A percentile compares a stretch with the other conserved stretches of the same genome.
phyloP scores from a whole-genome alignment of 2,888 invertebrate species.

The Clepsis dumicolana region DNA sequence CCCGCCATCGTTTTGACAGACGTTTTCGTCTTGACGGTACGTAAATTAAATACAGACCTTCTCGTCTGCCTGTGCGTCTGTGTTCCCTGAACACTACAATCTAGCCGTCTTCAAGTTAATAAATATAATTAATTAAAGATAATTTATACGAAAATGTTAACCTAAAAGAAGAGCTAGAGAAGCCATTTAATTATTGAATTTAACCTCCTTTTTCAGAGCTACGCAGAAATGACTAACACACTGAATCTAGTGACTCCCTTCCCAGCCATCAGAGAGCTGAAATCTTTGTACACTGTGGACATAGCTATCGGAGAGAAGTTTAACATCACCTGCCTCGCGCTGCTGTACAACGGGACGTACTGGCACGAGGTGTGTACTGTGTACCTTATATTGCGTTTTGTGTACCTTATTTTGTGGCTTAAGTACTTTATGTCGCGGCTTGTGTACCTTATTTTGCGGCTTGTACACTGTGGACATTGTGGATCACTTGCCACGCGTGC shows the following conservation, averaged over 20 bases:
- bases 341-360: conserved; percentile 78
- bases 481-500: no score
- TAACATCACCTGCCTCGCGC: conserved; percentile 77
- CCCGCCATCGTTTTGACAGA: conserved; percentile 79
- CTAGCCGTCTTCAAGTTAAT: no score
- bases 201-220: conserved; percentile 68
- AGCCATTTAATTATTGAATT: no score
- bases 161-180: no score
- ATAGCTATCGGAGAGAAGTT: conserved; percentile 74
- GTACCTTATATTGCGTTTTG: no score
- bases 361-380: conserved; percentile 81
- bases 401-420: background rate
- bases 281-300: conserved; percentile 80
- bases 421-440: background rate
- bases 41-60: conserved; percentile 19
- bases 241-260: conserved; percentile 85
- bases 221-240: conserved; percentile 84
- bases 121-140: background rate
- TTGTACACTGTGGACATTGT: background rate
- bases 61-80: no score
- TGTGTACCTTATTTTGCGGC: background rate
- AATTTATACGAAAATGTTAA: background rate
- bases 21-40: conserved; percentile 78
- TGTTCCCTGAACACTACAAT: no score
- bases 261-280: conserved; percentile 76